phyloP scores from a whole-genome alignment of 2,797 vertebrate genomes.

The Sebastes diaconus region DNA sequence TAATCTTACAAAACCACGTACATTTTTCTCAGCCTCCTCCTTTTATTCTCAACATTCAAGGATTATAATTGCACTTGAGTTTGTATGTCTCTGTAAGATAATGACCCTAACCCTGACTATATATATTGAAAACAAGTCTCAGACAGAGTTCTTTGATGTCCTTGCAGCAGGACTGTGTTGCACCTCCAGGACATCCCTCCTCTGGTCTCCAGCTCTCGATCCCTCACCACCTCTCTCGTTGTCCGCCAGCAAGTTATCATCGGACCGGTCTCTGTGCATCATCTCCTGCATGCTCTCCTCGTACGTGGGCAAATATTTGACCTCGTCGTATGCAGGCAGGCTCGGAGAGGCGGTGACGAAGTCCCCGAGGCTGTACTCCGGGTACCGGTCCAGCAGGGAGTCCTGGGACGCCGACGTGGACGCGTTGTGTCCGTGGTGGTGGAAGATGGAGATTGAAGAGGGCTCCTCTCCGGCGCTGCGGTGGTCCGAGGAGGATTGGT shows the following conservation, averaged over 20 bases:
- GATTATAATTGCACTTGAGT: slow-evolving; percentile 81
- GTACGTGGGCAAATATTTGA: slow-evolving; percentile 94
- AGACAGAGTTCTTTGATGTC: slow-evolving; percentile 81
- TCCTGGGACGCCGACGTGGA: slow-evolving; percentile 85
- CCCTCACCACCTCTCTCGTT: slow-evolving; percentile 48
- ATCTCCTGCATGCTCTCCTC: slow-evolving; percentile 92
- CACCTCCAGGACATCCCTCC: slow-evolving; percentile 62
- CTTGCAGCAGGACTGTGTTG: slow-evolving; percentile 54
- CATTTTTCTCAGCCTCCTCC: slow-evolving; percentile 54
- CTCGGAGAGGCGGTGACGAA: slow-evolving; percentile 76
- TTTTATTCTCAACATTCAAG: slow-evolving; percentile 71
- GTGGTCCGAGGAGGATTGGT: slow-evolving; percentile 14
- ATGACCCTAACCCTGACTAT: slow-evolving; percentile 38
- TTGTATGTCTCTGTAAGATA: slow-evolving; percentile 51
- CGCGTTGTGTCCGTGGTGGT: too few species aligned
- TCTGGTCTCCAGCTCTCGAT: slow-evolving; percentile 50
- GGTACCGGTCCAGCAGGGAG: slow-evolving; percentile 86
- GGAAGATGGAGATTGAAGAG: slow-evolving; percentile 59
- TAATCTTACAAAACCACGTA: slow-evolving; percentile 63
- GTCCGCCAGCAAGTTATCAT: slow-evolving; percentile 73
- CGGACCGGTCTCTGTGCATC: slow-evolving; percentile 78
- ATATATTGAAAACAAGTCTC: slow-evolving; percentile 40
- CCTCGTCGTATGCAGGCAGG: slow-evolving; percentile 94
- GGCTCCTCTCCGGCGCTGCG: slow-evolving; percentile 73
- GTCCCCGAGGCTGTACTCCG: slow-evolving; percentile 76